Conservation (phyloP, 2,797 vertebrate genomes). For the Lophius americanus region DNA sequence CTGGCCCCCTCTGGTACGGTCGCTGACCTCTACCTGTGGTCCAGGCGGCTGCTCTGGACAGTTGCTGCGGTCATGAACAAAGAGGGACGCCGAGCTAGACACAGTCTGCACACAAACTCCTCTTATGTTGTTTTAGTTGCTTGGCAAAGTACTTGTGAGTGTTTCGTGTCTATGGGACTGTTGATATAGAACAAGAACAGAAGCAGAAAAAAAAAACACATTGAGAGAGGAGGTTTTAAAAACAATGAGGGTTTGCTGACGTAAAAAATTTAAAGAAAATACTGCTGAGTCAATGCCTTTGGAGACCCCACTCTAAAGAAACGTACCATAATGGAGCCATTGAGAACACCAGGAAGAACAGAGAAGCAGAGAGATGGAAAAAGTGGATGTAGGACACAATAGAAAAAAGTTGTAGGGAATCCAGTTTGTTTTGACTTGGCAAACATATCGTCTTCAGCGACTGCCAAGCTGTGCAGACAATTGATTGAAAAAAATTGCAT, state of each 20-base stretch:
- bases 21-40: conserved; percentile 75
- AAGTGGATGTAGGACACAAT: conserved; percentile 43
- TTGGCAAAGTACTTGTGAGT: conserved; percentile 19
- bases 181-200: conserved; percentile 25
- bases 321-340: conserved; percentile 28
- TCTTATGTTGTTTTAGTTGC: conserved; percentile 43
- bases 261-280: conserved; percentile 29
- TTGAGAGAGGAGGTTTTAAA: conserved; percentile 32
- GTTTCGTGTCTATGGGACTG: conserved; percentile 32
- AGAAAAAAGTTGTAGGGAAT: conserved; percentile 62
- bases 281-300: conserved; percentile 37
- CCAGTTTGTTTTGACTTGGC: conserved; percentile 67
- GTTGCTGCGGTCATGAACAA: conserved; percentile 63
- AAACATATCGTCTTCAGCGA: conserved; percentile 57
- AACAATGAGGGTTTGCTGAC: conserved; percentile 46
- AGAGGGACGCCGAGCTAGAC: conserved; percentile 22
- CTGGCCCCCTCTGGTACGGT: conserved; percentile 42
- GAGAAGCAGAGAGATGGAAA: conserved; percentile 50
- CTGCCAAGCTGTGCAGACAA: conserved; percentile 39
- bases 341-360: conserved; percentile 27
- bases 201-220: conserved; percentile 4
- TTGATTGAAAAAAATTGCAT: conserved; percentile 43
- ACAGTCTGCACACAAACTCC: conserved; percentile 40
- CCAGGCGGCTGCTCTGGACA: conserved; percentile 65
- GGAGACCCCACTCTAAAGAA: conserved; percentile 40